Conservation (phyloP, 1,140 invertebrate genomes). For the Bombus superbus region DNA sequence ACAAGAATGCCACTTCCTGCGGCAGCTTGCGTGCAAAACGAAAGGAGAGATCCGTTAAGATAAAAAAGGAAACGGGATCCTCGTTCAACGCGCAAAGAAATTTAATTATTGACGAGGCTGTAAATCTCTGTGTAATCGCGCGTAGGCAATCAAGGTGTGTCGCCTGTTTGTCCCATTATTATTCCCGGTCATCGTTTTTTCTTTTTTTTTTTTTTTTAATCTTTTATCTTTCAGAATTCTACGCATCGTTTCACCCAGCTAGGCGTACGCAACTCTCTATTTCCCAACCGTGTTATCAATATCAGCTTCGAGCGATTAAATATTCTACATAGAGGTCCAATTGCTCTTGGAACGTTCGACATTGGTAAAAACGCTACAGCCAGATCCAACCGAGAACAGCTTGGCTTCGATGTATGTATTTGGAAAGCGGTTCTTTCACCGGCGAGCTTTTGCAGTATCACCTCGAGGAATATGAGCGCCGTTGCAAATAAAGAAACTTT, state of each 20-base stretch:
- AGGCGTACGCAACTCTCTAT: neutral
- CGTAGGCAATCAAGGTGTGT: neutral
- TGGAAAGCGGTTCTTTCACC: slow-evolving; percentile 36
- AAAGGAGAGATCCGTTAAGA: neutral
- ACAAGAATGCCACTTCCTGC: neutral
- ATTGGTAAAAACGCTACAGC: neutral
- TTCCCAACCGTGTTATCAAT: neutral
- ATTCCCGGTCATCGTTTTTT: neutral
- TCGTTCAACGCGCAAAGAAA: neutral
- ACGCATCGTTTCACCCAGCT: neutral
- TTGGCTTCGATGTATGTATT: neutral
- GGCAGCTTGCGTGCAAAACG: neutral
- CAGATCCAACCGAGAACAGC: neutral
- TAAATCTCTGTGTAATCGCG: neutral
- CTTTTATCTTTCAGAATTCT: neutral
- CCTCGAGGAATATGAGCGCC: slow-evolving; percentile 19
- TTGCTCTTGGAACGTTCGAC: neutral
- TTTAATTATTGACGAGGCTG: neutral
- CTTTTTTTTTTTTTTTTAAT: neutral
- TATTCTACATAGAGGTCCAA: neutral
- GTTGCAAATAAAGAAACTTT: slow-evolving; percentile 41
- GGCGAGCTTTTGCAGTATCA: slow-evolving; percentile 20
- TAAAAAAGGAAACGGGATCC: slow-evolving; percentile 1
- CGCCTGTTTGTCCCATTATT: slow-evolving; percentile 2
- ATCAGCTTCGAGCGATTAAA: neutral